A percentile compares a stretch with the other conserved stretches of the same genome.
Evolutionary conservation across 2,113 vertebrate genomes (phyloP).

Genomic region (Paramormyrops kingsleyae): DNA sequence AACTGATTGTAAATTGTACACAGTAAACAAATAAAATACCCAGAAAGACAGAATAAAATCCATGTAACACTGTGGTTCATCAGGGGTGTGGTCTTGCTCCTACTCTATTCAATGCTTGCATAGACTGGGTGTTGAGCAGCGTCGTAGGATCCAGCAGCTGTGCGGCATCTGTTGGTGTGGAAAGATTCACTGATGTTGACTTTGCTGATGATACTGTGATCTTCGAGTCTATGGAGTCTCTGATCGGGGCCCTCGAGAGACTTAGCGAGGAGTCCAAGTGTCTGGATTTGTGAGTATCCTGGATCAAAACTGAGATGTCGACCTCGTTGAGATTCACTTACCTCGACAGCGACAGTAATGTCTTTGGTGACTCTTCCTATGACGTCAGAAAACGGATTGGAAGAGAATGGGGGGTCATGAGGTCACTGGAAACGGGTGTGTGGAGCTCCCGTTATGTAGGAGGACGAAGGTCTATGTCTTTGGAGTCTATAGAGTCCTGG

Average conservation of each 20-base stretch:
- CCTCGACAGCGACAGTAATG: no score
- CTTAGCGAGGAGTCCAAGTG: neutral
- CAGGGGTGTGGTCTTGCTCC: no score
- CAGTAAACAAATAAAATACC: neutral
- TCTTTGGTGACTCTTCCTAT: no score
- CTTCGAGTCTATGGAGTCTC: no score
- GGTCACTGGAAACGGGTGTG: neutral
- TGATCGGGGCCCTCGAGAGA: neutral
- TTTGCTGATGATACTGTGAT: neutral
- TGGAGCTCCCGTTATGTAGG: no score
- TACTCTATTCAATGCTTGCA: neutral
- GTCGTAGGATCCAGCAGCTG: neutral
- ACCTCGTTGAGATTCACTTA: no score
- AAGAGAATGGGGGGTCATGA: neutral
- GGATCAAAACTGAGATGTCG: neutral
- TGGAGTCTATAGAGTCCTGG: no score
- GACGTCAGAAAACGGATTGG: no score
- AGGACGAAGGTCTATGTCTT: no score
- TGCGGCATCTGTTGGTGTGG: neutral
- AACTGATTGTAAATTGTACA: neutral
- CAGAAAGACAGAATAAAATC: neutral
- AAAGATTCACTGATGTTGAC: neutral
- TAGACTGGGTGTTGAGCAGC: neutral
- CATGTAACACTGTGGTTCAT: neutral
- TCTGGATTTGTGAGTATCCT: neutral